phyloP scores from a whole-genome alignment of 2,888 invertebrate genomes.

The Laothoe populi region DNA sequence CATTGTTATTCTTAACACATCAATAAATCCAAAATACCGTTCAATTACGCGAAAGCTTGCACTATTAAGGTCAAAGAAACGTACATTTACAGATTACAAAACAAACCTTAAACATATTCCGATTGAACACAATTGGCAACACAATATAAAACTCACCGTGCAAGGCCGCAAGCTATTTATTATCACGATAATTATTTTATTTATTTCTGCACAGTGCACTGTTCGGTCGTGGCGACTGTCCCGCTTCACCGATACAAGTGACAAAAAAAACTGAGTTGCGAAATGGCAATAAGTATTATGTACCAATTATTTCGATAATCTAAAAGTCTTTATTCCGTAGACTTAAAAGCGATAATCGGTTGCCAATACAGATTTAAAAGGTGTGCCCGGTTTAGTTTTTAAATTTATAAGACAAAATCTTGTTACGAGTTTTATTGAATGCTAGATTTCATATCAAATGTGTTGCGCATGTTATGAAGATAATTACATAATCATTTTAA shows the following conservation, averaged over 20 bases:
- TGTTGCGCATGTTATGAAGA: too few relatives aligned
- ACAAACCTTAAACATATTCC: not conserved
- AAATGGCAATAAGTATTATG: not conserved
- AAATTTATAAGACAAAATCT: not conserved
- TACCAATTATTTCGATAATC: not conserved
- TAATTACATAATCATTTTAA: too few relatives aligned
- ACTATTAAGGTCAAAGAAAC: not conserved
- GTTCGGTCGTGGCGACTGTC: conserved; percentile 2
- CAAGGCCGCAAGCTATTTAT: conserved; percentile 12
- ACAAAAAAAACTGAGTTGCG: not conserved
- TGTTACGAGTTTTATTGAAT: not conserved
- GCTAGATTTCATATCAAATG: too few relatives aligned
- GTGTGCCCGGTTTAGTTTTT: not conserved
- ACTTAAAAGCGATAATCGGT: conserved; percentile 11
- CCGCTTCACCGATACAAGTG: conserved; percentile 20
- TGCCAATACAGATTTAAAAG: not conserved
- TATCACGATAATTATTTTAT: conserved; percentile 28
- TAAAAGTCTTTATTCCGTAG: not conserved
- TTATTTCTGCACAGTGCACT: not conserved
- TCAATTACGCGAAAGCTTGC: not conserved
- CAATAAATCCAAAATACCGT: not conserved
- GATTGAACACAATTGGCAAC: not conserved
- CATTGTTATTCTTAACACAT: not conserved
- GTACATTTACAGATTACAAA: not conserved
- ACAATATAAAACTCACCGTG: conserved; percentile 1